Base-by-base conservation (phyloP, 2,888 invertebrate species). In the Ormia ochracea region DNA sequence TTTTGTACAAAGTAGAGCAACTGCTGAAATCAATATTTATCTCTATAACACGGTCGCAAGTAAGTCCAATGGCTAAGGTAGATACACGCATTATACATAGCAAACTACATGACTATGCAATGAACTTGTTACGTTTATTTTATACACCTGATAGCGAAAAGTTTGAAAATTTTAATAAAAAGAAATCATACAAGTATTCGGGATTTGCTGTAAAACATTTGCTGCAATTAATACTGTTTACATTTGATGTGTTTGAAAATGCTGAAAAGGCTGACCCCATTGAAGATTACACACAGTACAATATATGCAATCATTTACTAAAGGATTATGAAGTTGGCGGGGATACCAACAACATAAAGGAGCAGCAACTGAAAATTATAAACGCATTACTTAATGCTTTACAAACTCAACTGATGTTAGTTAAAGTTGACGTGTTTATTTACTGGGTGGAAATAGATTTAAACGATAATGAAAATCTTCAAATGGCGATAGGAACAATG, bases 371-470 rank as follows among this genome's bases (percentile, higher is more conserved):
- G 23, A 86, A 85, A 63, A 83, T 88, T 1, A 85, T 87, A 14
- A 81, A 68, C 12, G 84, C 84, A 0, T 58, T 88, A 3, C 78
- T 87, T 0, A 87, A 87, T 78, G 83, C 86, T 0, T 70, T 88
- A 28, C 86, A 88, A 65, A 85, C 84, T 19, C 86, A 85, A 78
- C 84, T 87, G 0, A 84, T 85, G 84, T 65, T 84, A 31, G 84
- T 88, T 0, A 85, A 85, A 48, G 80, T 87, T 9, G 84, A 87
- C 66, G 83, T 85, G 0, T 88, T 87, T 56, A 84, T 88, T 77
- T 82, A 85, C 56, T 88, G 88, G 88, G 86, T 85, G 4, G 88
- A 88, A 81, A 80, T 86, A 3, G 86, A 87, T 59, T 17, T 86
- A 1, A 83, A 78, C 3, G 82, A 82, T 4, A 75, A 82, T 6